Conservation (phyloP, 1,140 invertebrate species). For the Dufourea novaeangliae region DNA sequence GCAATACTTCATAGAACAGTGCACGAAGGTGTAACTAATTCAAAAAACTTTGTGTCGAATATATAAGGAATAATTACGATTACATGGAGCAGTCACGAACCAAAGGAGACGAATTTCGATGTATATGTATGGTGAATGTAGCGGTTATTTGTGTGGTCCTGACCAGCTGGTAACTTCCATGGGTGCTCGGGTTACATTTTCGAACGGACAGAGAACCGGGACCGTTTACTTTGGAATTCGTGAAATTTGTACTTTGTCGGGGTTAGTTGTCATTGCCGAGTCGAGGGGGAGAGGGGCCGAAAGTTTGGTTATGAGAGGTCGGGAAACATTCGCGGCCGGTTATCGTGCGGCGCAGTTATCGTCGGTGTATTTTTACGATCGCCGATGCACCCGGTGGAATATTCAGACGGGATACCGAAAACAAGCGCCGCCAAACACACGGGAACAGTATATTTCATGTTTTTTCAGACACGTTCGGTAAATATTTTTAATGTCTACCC, state of each 20-base stretch:
- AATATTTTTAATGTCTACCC: constrained; percentile 43
- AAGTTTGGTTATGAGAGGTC: constrained; percentile 56
- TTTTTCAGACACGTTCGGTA: constrained; percentile 37
- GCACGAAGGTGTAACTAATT: too few relatives aligned
- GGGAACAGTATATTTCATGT: constrained; percentile 36
- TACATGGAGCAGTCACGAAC: background rate
- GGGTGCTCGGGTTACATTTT: constrained; percentile 11
- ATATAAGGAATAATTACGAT: too few relatives aligned
- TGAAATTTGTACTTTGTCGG: constrained; percentile 55
- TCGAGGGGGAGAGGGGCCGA: constrained; percentile 13
- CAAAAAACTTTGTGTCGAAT: too few relatives aligned
- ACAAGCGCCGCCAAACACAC: constrained; percentile 22
- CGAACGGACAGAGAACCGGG: background rate
- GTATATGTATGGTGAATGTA: background rate
- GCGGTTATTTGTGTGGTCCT: background rate
- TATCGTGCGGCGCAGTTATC: constrained; percentile 34
- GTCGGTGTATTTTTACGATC: constrained; percentile 50
- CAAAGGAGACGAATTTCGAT: background rate
- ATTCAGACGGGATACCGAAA: constrained; percentile 20
- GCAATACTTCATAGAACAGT: too few relatives aligned
- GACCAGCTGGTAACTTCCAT: background rate
- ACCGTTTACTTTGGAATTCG: constrained; percentile 19
- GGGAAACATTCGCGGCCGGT: constrained; percentile 45
- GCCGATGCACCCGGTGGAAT: constrained; percentile 18
- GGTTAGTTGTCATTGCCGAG: constrained; percentile 55